Conservation (phyloP, 2,888 invertebrate species). For the Clostera curtula region DNA sequence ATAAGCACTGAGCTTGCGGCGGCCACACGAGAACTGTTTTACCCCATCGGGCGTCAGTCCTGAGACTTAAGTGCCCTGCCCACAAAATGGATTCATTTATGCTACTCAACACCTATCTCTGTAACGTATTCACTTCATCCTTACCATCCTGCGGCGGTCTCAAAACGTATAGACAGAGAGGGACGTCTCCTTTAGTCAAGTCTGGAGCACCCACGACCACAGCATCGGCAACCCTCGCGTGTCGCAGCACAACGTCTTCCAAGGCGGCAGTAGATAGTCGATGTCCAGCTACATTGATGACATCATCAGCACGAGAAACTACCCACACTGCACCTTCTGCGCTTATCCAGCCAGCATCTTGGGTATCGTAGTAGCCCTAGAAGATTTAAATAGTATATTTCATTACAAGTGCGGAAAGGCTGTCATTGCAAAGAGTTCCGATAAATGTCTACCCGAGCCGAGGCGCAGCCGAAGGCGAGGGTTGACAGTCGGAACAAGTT, state of each 20-base stretch:
- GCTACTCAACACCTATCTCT: too few relatives aligned
- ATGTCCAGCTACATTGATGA: slow-evolving; percentile 96
- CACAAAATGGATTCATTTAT: too few relatives aligned
- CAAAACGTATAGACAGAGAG: slow-evolving; percentile 89
- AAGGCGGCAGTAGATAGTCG: slow-evolving; percentile 91
- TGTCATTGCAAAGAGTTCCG: too few relatives aligned
- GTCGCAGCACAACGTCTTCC: slow-evolving; percentile 92
- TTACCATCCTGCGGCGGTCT: slow-evolving; percentile 72
- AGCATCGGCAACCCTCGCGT: slow-evolving; percentile 89
- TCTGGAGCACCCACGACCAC: slow-evolving; percentile 95
- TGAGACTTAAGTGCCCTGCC: too few relatives aligned
- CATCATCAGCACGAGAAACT: slow-evolving; percentile 93
- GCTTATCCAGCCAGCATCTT: slow-evolving; percentile 94
- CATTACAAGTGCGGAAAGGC: too few relatives aligned
- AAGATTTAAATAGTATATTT: slow-evolving; percentile 1
- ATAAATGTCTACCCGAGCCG: too few relatives aligned
- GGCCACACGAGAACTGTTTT: too few relatives aligned
- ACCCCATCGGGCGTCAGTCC: too few relatives aligned
- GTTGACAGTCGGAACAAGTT: too few relatives aligned
- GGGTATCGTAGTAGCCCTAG: slow-evolving; percentile 93
- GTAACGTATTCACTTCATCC: too few relatives aligned
- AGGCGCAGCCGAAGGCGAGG: too few relatives aligned
- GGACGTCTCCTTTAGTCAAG: slow-evolving; percentile 91
- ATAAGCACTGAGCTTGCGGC: too few relatives aligned
- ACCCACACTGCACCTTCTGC: slow-evolving; percentile 90